Conservation (phyloP, 2,113 vertebrate genomes). For the Xyrauchen texanus region DNA sequence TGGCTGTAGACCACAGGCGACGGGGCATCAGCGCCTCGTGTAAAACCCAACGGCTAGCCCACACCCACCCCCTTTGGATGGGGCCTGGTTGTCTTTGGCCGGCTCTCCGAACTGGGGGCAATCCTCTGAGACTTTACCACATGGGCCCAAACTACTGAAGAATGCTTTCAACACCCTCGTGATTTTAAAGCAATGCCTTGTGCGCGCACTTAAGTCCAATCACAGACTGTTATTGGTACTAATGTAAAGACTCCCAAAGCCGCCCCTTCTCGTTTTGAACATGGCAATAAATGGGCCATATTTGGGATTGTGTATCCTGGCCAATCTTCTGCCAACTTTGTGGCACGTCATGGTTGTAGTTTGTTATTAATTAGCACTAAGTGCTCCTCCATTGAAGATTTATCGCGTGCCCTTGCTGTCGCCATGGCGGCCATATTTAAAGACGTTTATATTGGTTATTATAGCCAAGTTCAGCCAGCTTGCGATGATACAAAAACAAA, state of each 20-base stretch:
- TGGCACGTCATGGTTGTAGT: conserved; percentile 66
- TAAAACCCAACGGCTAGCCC: conserved; percentile 52
- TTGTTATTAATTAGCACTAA: conserved; percentile 73
- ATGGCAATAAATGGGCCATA: conserved; percentile 68
- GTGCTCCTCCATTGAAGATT: conserved; percentile 57
- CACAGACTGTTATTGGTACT: conserved; percentile 65
- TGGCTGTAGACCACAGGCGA: conserved; percentile 69
- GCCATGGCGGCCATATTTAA: conserved; percentile 68
- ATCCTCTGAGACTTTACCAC: conserved; percentile 65
- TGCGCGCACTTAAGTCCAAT: conserved; percentile 54
- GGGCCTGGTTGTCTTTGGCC: conserved; percentile 68
- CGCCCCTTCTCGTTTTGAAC: conserved; percentile 61
- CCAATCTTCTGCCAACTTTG: conserved; percentile 45
- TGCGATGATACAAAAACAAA: conserved; percentile 66
- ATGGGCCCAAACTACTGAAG: conserved; percentile 64
- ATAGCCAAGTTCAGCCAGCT: conserved; percentile 59
- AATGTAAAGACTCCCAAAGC: conserved; percentile 65
- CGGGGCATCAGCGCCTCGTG: conserved; percentile 65
- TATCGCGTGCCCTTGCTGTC: conserved; percentile 64
- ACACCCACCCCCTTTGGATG: conserved; percentile 46
- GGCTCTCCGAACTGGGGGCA: conserved; percentile 54
- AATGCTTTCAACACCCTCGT: conserved; percentile 66
- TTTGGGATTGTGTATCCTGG: conserved; percentile 30
- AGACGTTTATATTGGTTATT: conserved; percentile 70
- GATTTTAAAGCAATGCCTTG: conserved; percentile 63